Conservation (phyloP, 2,888 invertebrate genomes). For the Eupsilia transversa region DNA sequence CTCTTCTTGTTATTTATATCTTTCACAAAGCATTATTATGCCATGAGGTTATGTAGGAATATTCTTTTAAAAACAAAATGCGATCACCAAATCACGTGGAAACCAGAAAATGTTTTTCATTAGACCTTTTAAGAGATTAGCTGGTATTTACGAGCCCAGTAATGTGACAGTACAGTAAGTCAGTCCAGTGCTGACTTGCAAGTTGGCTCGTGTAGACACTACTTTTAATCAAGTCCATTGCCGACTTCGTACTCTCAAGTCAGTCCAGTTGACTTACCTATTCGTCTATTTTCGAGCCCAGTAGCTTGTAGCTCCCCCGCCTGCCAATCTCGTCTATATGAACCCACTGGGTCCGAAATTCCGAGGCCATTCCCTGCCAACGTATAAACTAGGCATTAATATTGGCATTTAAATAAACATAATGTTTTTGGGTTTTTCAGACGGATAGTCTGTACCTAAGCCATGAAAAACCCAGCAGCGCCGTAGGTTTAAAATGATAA, state of each 20-base stretch:
- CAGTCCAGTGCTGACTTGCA: too few species aligned
- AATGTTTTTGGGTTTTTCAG: constrained; percentile 47
- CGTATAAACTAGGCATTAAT: background rate
- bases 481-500: constrained; percentile 1
- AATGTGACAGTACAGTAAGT: too few species aligned
- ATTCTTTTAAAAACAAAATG: background rate
- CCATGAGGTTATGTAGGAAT: background rate
- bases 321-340: too few species aligned
- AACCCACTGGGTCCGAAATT: too few species aligned
- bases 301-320: too few species aligned
- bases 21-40: background rate
- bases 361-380: too few species aligned
- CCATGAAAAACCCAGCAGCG: constrained; percentile 19
- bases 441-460: constrained; percentile 18
- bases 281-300: too few species aligned
- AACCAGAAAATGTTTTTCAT: background rate
- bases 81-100: background rate
- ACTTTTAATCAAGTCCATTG: too few species aligned
- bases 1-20: background rate
- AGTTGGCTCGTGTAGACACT: too few species aligned
- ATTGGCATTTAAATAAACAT: background rate
- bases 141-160: too few species aligned
- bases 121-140: background rate
- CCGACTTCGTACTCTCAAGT: too few species aligned
- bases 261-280: too few species aligned